Evolutionary conservation across 2,888 invertebrate genomes (phyloP).

Genomic region (Euplagia quadripunctaria): DNA sequence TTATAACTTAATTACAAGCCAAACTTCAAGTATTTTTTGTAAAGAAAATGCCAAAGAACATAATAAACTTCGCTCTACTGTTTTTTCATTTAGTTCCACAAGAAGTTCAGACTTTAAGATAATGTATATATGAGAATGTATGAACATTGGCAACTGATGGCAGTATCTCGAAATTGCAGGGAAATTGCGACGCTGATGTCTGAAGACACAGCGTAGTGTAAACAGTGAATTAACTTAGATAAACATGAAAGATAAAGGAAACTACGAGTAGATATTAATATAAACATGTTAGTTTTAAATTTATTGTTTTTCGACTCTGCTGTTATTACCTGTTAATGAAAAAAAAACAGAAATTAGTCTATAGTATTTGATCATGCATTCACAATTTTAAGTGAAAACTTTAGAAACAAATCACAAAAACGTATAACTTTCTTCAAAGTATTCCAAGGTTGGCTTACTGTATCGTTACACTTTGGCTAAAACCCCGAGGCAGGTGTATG

Average conservation of each 20-base stretch:
- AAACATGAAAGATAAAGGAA: not conserved
- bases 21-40: not conserved
- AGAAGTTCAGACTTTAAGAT: slow-evolving; percentile 28
- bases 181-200: not conserved
- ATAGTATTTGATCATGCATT: not conserved
- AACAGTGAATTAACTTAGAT: not conserved
- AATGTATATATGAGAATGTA: slow-evolving; percentile 12
- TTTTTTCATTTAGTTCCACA: slow-evolving; percentile 10
- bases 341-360: not conserved
- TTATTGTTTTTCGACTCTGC: no score
- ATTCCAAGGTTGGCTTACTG: not conserved
- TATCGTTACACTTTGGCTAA: slow-evolving; percentile 2
- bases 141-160: slow-evolving; percentile 13
- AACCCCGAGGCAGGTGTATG: slow-evolving; percentile 20
- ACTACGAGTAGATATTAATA: not conserved
- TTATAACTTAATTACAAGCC: not conserved
- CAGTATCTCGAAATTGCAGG: not conserved
- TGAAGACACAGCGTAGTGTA: not conserved
- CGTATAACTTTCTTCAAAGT: not conserved
- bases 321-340: no score
- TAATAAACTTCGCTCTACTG: slow-evolving; percentile 9
- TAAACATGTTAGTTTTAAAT: not conserved
- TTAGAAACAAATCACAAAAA: not conserved
- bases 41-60: slow-evolving; percentile 3
- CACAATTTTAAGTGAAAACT: not conserved